phyloP scores from a whole-genome alignment of 1,140 invertebrate species.

The Neodiprion pinetum region DNA sequence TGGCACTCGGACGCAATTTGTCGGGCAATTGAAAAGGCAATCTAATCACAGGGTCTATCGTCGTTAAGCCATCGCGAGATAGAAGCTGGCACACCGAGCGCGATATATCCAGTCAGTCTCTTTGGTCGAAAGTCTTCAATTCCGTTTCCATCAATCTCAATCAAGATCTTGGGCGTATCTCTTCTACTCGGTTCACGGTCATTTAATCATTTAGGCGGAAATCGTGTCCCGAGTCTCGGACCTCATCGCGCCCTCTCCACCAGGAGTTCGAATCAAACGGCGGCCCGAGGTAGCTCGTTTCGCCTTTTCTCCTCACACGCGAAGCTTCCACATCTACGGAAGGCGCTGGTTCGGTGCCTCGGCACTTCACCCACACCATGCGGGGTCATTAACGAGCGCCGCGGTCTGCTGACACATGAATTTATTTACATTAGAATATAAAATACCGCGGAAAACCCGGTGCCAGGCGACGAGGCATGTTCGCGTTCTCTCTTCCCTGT shows the following conservation, averaged over 20 bases:
- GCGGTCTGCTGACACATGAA: slow-evolving; percentile 30
- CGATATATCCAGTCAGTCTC: neutral
- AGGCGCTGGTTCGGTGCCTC: too few species aligned
- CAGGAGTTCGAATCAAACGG: too few species aligned
- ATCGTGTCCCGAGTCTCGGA: neutral
- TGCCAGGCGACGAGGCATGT: neutral
- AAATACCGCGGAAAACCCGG: slow-evolving; percentile 27
- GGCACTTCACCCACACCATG: too few species aligned
- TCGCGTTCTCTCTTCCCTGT: too few species aligned
- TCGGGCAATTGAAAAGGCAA: slow-evolving; percentile 4
- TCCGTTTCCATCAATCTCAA: neutral
- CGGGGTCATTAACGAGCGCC: slow-evolving; percentile 37
- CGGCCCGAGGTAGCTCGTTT: neutral
- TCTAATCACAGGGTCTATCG: slow-evolving; percentile 1
- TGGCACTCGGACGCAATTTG: slow-evolving; percentile 1
- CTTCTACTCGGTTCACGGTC: neutral
- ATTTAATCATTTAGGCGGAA: slow-evolving; percentile 1
- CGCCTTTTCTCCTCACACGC: slow-evolving; percentile 20
- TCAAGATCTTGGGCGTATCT: slow-evolving; percentile 2
- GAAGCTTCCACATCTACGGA: neutral
- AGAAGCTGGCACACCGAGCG: neutral
- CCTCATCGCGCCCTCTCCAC: neutral
- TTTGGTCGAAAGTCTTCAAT: slow-evolving; percentile 7
- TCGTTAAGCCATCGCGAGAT: neutral
- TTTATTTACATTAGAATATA: slow-evolving; percentile 42